Percentiles rank a stretch among this genome's conserved stretches.
These are phyloP conservation scores for Chelonoidis abingdonii DNA, from an alignment of 2,113 vertebrate species.

Conservation along the genomic window DNA sequence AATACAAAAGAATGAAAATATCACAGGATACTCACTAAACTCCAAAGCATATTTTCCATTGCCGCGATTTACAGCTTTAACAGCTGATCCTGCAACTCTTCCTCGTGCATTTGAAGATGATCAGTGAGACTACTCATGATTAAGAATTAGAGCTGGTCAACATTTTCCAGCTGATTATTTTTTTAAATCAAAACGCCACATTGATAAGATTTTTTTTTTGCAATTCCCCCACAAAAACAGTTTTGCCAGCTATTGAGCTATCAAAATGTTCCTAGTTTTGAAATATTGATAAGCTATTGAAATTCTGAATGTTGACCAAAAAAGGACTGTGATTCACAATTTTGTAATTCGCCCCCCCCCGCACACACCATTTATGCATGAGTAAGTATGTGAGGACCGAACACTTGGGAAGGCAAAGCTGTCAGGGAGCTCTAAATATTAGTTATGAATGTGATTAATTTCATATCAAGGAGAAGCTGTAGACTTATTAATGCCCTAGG, in stretches of 20 bases:
- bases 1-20: background rate
- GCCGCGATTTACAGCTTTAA: background rate
- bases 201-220: too few relatives aligned
- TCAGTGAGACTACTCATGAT: background rate
- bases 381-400: background rate
- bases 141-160: background rate
- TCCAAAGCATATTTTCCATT: background rate
- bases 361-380: background rate
- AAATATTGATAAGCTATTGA: background rate
- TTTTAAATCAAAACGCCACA: background rate
- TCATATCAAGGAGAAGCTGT: background rate
- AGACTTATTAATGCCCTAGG: background rate
- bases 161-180: background rate
- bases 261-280: background rate
- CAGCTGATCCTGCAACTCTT: background rate
- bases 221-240: background rate
- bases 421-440: background rate
- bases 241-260: background rate
- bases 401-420: background rate
- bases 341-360: background rate
- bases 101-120: background rate
- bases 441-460: background rate
- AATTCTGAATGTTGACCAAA: background rate
- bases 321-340: background rate
- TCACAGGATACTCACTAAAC: background rate